Base-by-base conservation (phyloP, 37 sponge, comb jelly and placozoan genomes). In the Ianthella basta region DNA sequence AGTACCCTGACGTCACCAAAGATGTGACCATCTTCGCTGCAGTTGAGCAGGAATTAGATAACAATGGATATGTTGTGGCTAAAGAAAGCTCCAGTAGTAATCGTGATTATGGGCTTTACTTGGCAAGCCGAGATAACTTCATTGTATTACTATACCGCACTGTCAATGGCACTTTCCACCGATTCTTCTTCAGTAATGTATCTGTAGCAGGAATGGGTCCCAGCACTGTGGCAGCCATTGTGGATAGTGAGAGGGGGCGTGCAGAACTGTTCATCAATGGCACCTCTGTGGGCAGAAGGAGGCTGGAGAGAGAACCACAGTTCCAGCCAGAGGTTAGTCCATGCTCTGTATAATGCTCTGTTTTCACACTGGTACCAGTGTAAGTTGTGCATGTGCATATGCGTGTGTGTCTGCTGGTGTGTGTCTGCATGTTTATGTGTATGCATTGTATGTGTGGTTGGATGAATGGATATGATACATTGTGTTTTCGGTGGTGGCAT, bases 51-150 rank as follows among this genome's bases (percentile, higher is more conserved):
- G 81, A 82, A 4, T 30, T 79, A 4, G 78, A 68, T 0, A 94
- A 94, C 80, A 91, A 94, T 72, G 94, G 91, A 38, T 94, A 94
- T 56, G 60, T 94, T 0, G 80, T 94, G 14, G 94, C 91, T 0
- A 94, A 94, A 70, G 94, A 91, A 27, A 29, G 88, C 1, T 86
- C 83, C 36, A 86, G 79, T 32, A 29, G 88, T 5, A 85, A 86
- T 36, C 55, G 94, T 55, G 94, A 94, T 66, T 94, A 90, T 86
- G 91, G 91, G 2, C 90, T 94, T 19, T 94, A 94, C 60, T 69
- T 94, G 23, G 63, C 88, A 19, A 87, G 91, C 69, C 68, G 82
- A 30, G 83, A 85, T 53, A 60, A 60, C 38, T 81, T 87, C 0
- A 54, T 91, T 1, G 88, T 87, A 87, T 56, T 94, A 15, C 85